Base-by-base conservation (phyloP, 1,140 invertebrate genomes). In the Chironomus tepperi region DNA sequence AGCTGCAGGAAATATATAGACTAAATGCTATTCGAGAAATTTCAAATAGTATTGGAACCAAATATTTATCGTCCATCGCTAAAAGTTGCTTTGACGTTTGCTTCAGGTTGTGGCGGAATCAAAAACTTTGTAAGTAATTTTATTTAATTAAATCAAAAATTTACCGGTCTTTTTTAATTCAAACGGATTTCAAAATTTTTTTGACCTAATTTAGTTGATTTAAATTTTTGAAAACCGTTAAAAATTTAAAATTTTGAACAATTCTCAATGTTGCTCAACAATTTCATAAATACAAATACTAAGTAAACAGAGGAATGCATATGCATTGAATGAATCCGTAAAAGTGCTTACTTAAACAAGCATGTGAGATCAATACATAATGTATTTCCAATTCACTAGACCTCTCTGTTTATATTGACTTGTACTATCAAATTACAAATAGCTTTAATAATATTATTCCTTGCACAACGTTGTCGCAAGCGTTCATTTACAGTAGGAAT, bases 371-470 rank as follows among this genome's bases (percentile, higher is more conserved):
- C 8, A 47, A 57, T 57, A 57, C 47, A 57, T n/a, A n/a, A 57
- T 57, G 10, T 57, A n/a, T 57, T 57, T 12, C 47, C n/a, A 57
- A n/a, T 12, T 57, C 47, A 57, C 12, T n/a, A 5, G 5, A n/a
- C n/a, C 47, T 57, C 12, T 57, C 47, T 57, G 9, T 57, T 57
- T 57, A 57, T n/a, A 57, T 57, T 12, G n/a, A 57, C 47, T 57
- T 70, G 15, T 18, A 21, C 65, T 70, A 70, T 70, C 65, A 70
- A 70, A 70, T 70, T 70, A 70, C 65, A 70, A 70, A 70, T 70
- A 70, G 19, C 65, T 21, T 19, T 21, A 16, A 7, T 6, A 67
- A 19, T 18, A 70, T 18, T 70, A 19, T 19, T 70, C 65, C 3
- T 19, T 19, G 16, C 19, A 70, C 9, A 70, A 70, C 19, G n/a